Evolutionary conservation across 2,888 invertebrate species (phyloP).

Genomic region (Ischnura elegans): DNA sequence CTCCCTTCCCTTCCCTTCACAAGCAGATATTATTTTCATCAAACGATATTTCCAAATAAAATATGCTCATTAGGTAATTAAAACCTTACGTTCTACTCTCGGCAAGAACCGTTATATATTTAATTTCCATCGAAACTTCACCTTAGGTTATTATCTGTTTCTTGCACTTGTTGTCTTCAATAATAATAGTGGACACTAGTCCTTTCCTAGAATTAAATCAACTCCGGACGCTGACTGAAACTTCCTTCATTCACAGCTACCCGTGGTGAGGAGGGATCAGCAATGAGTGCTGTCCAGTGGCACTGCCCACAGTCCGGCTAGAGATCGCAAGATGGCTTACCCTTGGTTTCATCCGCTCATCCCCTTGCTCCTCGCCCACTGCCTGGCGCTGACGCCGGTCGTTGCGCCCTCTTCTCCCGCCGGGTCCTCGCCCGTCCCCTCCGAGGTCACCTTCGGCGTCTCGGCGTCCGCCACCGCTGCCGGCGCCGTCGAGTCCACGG

Average conservation of each 20-base stretch:
- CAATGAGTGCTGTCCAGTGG: neutral
- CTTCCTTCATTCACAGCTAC: neutral
- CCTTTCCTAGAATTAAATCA: neutral
- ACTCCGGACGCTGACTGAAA: neutral
- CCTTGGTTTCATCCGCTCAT: neutral
- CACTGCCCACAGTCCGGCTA: conserved; percentile 48
- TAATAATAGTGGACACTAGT: neutral
- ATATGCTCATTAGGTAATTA: too few species aligned
- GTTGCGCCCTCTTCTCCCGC: neutral
- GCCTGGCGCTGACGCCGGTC: conserved; percentile 1
- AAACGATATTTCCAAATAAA: too few species aligned
- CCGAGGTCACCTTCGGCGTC: neutral
- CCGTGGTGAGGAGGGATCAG: neutral
- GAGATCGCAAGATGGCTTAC: neutral
- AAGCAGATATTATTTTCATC: too few species aligned
- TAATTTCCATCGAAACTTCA: too few species aligned
- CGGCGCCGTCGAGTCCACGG: too few species aligned
- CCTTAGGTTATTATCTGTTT: too few species aligned
- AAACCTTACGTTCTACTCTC: too few species aligned
- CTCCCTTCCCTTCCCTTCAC: too few species aligned
- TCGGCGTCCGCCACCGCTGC: neutral
- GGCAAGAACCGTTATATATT: too few species aligned
- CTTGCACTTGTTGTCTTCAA: neutral
- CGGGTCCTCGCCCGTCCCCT: neutral
- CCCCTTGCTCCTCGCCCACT: conserved; percentile 26